A percentile compares a stretch with the other conserved stretches of the same genome.
These are phyloP conservation scores for Pipra filicauda DNA, from an alignment of 2,113 vertebrate species.

Conservation along the genomic window DNA sequence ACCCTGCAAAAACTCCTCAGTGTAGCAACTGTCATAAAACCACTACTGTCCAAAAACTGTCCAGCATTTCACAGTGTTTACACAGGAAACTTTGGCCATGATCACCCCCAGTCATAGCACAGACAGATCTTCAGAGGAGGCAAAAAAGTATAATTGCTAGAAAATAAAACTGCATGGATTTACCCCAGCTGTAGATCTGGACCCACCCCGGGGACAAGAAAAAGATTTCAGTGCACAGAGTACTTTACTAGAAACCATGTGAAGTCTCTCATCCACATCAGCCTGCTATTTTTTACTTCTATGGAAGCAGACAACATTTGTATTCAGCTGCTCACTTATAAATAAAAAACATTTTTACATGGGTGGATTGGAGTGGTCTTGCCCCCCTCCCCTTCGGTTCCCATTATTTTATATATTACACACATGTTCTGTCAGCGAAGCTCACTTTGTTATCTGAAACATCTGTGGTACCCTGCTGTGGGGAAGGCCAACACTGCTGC, in stretches of 20 bases:
- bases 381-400: neutral
- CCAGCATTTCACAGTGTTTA: neutral
- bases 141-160: neutral
- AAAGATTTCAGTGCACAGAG: neutral
- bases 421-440: constrained; percentile 66
- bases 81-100: neutral
- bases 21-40: neutral
- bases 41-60: neutral
- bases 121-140: neutral
- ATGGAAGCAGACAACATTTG: constrained; percentile 24
- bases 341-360: constrained; percentile 50
- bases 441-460: constrained; percentile 70
- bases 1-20: neutral
- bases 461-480: constrained; percentile 70
- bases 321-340: constrained; percentile 52
- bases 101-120: neutral
- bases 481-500: constrained; percentile 60
- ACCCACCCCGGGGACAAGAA: neutral
- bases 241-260: neutral
- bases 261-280: constrained; percentile 22
- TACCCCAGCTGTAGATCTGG: neutral
- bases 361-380: constrained; percentile 34
- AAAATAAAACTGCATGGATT: neutral
- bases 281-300: neutral
- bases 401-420: constrained; percentile 69